Percentiles rank a stretch among this genome's conserved stretches.
phyloP scores from a whole-genome alignment of 1,140 invertebrate species.

The Ooceraea biroi region DNA sequence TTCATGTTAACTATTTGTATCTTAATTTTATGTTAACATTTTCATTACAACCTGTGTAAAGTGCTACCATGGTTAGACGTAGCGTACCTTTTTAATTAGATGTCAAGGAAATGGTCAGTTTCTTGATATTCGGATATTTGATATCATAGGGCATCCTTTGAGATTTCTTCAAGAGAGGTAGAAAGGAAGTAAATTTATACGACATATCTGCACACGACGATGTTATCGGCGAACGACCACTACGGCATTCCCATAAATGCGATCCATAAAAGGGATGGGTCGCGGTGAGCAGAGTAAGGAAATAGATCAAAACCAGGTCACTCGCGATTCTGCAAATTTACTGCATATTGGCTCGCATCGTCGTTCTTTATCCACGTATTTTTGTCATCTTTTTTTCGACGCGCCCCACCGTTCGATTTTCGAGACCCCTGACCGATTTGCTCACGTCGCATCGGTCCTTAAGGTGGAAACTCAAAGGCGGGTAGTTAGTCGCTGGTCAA shows the following conservation, averaged over 20 bases:
- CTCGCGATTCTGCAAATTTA: conserved; percentile 74
- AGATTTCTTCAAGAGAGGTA: background rate
- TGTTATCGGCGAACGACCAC: conserved; percentile 43
- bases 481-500: conserved; percentile 77
- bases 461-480: conserved; percentile 77
- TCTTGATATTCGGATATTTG: background rate
- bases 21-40: too few species aligned
- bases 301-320: conserved; percentile 72
- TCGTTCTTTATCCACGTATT: conserved; percentile 31
- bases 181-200: conserved; percentile 63
- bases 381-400: conserved; percentile 18
- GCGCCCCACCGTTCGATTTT: conserved; percentile 62
- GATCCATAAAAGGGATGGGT: conserved; percentile 76
- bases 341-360: conserved; percentile 75
- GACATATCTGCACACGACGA: background rate
- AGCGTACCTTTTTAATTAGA: too few species aligned
- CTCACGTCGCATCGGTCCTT: conserved; percentile 69
- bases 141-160: background rate
- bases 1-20: too few species aligned
- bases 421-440: conserved; percentile 72
- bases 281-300: conserved; percentile 37
- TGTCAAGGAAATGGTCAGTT: background rate
- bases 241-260: conserved; percentile 69
- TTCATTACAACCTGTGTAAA: too few species aligned
- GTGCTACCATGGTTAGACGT: too few species aligned